These are phyloP conservation scores for Choristoneura fumiferana DNA, from an alignment of 1,140 invertebrate genomes.

Conservation along the genomic window DNA sequence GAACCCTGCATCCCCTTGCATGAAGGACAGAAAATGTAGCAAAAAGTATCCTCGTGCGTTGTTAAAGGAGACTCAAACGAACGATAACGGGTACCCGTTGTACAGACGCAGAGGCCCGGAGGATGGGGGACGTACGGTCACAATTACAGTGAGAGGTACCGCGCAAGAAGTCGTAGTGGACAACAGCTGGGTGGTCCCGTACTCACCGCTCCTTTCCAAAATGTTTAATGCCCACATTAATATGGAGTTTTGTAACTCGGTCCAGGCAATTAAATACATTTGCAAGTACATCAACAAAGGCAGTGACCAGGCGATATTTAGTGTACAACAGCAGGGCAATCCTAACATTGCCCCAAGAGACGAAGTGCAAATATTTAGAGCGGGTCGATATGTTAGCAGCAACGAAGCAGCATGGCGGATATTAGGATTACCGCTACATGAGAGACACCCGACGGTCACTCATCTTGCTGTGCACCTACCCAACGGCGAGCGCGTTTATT, in stretches of 20 bases:
- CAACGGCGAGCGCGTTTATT: too few species aligned
- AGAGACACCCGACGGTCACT: conserved; percentile 38
- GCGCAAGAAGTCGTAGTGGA: conserved; percentile 33
- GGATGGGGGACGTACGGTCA: conserved; percentile 32
- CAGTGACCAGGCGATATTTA: too few species aligned
- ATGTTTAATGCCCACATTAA: conserved; percentile 50
- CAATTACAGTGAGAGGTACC: conserved; percentile 33
- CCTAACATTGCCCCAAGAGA: too few species aligned
- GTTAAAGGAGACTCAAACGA: too few species aligned
- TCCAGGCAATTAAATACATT: too few species aligned
- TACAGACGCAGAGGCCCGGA: conserved; percentile 37
- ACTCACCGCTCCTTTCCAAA: conserved; percentile 46
- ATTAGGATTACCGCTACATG: conserved; percentile 32
- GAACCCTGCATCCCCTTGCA: conserved; percentile 36
- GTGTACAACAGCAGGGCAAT: too few species aligned
- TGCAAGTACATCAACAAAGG: too few species aligned
- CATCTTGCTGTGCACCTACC: too few species aligned
- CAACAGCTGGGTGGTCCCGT: conserved; percentile 63
- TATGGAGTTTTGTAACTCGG: conserved; percentile 42
- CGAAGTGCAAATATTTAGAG: conserved; percentile 27
- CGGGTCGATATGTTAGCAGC: conserved; percentile 28
- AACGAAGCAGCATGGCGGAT: too few species aligned
- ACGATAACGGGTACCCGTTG: conserved; percentile 41
- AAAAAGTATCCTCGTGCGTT: too few species aligned
- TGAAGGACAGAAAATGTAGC: conserved; percentile 42